A percentile compares a stretch with the other conserved stretches of the same genome.
phyloP scores from a whole-genome alignment of 2,113 vertebrate genomes.

The Gambusia holbrooki region DNA sequence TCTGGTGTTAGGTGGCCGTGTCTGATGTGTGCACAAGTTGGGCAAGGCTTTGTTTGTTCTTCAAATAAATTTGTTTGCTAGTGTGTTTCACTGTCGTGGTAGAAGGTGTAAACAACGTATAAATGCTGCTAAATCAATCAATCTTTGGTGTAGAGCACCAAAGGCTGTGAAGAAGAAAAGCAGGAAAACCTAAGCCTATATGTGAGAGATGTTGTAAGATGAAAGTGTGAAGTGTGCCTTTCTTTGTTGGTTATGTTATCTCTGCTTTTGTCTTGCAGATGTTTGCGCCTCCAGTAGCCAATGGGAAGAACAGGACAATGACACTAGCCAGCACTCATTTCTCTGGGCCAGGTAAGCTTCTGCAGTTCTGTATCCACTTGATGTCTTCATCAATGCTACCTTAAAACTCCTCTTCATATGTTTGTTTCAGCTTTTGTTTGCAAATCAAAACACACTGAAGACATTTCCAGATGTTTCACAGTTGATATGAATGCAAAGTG shows the following conservation, averaged over 20 bases:
- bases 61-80: not conserved
- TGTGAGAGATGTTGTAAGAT: slow-evolving; percentile 41
- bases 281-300: slow-evolving; percentile 96
- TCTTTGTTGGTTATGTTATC: slow-evolving; percentile 47
- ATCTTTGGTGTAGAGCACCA: not conserved
- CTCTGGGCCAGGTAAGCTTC: slow-evolving; percentile 88
- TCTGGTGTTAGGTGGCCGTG: not conserved
- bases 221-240: slow-evolving; percentile 67
- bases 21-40: slow-evolving; percentile 1
- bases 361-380: not conserved
- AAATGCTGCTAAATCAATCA: not conserved
- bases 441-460: not conserved
- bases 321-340: slow-evolving; percentile 93
- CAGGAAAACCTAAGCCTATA: not conserved
- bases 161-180: not conserved
- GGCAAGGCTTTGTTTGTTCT: not conserved
- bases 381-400: not conserved
- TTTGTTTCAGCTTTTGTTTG: not conserved
- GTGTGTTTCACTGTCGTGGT: not conserved
- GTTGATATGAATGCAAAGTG: not conserved
- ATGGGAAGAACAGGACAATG: slow-evolving; percentile 94
- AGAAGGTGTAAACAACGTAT: not conserved
- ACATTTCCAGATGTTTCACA: not conserved
- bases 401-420: not conserved
- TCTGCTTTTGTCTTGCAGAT: slow-evolving; percentile 85